phyloP scores from a whole-genome alignment of 2,888 invertebrate genomes.

The Drosophila tanythrix region DNA sequence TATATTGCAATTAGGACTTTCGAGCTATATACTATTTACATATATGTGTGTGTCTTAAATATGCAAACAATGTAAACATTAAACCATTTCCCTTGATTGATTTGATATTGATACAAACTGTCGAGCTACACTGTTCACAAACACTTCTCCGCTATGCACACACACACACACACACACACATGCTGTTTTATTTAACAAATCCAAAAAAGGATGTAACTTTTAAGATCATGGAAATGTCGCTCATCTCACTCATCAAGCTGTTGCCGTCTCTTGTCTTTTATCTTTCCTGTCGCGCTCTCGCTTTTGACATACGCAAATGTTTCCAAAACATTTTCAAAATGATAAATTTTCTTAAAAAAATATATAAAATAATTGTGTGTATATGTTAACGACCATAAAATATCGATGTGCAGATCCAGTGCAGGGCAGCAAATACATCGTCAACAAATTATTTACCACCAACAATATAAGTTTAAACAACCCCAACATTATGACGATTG shows the following conservation, averaged over 20 bases:
- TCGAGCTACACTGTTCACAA: conserved; percentile 11
- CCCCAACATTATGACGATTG: conserved; percentile 85
- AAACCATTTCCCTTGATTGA: conserved; percentile 8
- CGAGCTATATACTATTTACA: conserved; percentile 6
- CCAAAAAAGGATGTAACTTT: conserved; percentile 2
- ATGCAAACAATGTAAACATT: conserved; percentile 6
- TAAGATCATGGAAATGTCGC: conserved; percentile 51
- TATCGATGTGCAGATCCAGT: conserved; percentile 83
- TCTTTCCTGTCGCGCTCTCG: conserved; percentile 46
- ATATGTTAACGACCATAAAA: conserved; percentile 36
- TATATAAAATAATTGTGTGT: conserved; percentile 27
- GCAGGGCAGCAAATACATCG: conserved; percentile 84
- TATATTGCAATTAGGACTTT: conserved; percentile 2
- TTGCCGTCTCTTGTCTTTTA: conserved; percentile 77
- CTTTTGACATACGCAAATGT: conserved; percentile 45
- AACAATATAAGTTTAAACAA: conserved; percentile 83
- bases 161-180: conserved; percentile 3
- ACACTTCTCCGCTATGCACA: conserved; percentile 34
- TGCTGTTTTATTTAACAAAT: conserved; percentile 16
- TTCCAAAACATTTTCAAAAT: conserved; percentile 46
- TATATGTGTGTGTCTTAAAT: neutral
- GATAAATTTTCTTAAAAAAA: conserved; percentile 3
- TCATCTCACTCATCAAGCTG: conserved; percentile 66
- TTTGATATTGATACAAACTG: neutral
- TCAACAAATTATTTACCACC: conserved; percentile 83